Conservation (phyloP, 35 echinoderm and acorn worm genomes). For the Diadema setosum region DNA sequence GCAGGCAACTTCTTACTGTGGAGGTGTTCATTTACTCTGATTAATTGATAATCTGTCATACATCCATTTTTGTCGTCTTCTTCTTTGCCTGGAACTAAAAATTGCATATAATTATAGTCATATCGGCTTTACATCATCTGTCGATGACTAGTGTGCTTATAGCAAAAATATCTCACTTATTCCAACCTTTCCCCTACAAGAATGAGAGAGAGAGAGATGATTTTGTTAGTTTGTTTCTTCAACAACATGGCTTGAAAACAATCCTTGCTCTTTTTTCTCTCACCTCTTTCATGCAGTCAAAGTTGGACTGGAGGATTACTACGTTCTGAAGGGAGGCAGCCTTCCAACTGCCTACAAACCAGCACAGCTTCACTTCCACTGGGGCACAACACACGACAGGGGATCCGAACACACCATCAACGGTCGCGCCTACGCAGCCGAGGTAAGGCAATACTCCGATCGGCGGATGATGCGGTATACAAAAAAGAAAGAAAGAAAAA, state of each 20-base stretch:
- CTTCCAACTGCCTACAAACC: background rate
- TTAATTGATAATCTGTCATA: too few species aligned
- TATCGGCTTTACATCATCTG: background rate
- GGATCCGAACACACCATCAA: conserved; percentile 43
- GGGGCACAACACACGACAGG: background rate
- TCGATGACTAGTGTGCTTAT: too few species aligned
- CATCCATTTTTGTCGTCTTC: too few species aligned
- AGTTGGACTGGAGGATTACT: background rate
- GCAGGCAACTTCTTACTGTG: too few species aligned
- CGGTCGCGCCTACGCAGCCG: background rate
- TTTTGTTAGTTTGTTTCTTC: background rate
- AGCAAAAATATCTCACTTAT: background rate
- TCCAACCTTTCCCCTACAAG: background rate
- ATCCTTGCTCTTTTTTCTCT: background rate
- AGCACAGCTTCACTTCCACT: conserved; percentile 50
- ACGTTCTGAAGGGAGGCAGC: conserved; percentile 19
- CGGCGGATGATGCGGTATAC: too few species aligned
- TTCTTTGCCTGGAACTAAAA: too few species aligned
- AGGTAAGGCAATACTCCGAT: too few species aligned
- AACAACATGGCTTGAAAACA: background rate
- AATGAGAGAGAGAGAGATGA: background rate
- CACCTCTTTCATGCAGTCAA: background rate
- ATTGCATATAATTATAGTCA: background rate
- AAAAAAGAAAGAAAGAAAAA: too few species aligned
- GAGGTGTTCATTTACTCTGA: too few species aligned